Conservation (phyloP, 2,888 invertebrate genomes). For the Hyalella azteca region DNA sequence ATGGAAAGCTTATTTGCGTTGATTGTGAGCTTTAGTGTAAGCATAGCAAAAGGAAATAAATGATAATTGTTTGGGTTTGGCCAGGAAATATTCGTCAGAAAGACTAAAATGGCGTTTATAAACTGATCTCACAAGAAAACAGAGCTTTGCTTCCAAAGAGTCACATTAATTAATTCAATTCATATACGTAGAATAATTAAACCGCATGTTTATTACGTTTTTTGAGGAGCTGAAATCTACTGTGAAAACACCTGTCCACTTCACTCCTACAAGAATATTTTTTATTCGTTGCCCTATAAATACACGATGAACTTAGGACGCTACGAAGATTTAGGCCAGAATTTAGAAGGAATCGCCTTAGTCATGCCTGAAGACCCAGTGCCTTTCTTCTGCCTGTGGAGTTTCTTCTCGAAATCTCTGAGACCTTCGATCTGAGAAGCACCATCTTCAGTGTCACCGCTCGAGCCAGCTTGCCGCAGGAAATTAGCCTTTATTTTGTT, state of each 20-base stretch:
- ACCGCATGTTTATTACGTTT: too few relatives aligned
- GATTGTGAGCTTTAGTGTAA: too few relatives aligned
- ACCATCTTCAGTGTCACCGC: background rate
- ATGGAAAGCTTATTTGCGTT: too few relatives aligned
- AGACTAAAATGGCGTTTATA: too few relatives aligned
- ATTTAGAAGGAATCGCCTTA: background rate
- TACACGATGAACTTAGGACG: background rate
- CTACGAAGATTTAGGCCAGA: slow-evolving; percentile 28
- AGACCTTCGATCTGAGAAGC: background rate
- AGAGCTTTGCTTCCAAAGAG: too few relatives aligned
- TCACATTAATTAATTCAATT: too few relatives aligned
- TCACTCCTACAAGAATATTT: slow-evolving; percentile 31
- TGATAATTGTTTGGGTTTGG: too few relatives aligned
- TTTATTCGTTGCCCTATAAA: slow-evolving; percentile 6
- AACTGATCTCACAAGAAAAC: too few relatives aligned
- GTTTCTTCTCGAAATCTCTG: slow-evolving; percentile 11
- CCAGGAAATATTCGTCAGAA: too few relatives aligned
- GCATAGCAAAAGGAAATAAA: too few relatives aligned
- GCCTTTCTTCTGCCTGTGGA: slow-evolving; percentile 22
- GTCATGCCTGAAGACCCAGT: slow-evolving; percentile 5
- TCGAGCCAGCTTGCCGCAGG: background rate
- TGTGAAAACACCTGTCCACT: background rate
- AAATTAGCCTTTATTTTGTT: background rate
- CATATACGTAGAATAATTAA: too few relatives aligned
- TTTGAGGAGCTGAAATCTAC: too few relatives aligned